These are phyloP conservation scores for Aphelocoma coerulescens DNA, from an alignment of 2,113 vertebrate species.

Conservation along the genomic window DNA sequence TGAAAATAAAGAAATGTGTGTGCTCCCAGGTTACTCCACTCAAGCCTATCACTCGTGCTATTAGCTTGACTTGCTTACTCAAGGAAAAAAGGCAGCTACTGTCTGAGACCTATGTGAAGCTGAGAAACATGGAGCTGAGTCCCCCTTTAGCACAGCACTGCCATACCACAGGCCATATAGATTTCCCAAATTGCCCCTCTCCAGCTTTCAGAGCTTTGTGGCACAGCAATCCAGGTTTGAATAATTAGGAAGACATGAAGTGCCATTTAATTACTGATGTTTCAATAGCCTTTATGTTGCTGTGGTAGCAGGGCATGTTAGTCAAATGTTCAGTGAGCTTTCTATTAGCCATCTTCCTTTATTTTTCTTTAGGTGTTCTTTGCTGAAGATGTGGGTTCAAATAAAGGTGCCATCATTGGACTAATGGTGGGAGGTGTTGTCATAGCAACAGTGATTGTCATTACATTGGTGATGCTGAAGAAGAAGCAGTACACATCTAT, in stretches of 20 bases:
- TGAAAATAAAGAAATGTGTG: not conserved
- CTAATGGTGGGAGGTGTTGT: slow-evolving; percentile 98
- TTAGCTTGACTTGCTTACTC: not conserved
- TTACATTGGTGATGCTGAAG: slow-evolving; percentile 98
- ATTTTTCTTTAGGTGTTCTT: slow-evolving; percentile 86
- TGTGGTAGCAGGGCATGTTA: not conserved
- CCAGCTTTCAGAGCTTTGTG: not conserved
- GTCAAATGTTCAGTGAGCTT: not conserved
- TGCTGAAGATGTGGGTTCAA: slow-evolving; percentile 93
- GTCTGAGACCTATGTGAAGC: not conserved
- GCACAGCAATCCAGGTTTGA: not conserved
- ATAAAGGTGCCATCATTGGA: slow-evolving; percentile 97
- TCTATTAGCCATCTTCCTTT: not conserved
- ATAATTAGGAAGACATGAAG: not conserved
- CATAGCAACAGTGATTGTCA: slow-evolving; percentile 98
- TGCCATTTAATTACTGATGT: not conserved
- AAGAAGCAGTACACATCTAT: slow-evolving; percentile 99
- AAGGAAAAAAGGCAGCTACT: not conserved
- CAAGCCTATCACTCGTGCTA: not conserved
- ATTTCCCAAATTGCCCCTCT: not conserved
- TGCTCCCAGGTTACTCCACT: not conserved
- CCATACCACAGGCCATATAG: not conserved
- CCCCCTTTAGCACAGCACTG: not conserved
- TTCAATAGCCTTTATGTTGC: not conserved
- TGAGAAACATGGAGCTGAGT: not conserved